phyloP scores from a whole-genome alignment of 2,888 invertebrate genomes.

The Gari tellinella region DNA sequence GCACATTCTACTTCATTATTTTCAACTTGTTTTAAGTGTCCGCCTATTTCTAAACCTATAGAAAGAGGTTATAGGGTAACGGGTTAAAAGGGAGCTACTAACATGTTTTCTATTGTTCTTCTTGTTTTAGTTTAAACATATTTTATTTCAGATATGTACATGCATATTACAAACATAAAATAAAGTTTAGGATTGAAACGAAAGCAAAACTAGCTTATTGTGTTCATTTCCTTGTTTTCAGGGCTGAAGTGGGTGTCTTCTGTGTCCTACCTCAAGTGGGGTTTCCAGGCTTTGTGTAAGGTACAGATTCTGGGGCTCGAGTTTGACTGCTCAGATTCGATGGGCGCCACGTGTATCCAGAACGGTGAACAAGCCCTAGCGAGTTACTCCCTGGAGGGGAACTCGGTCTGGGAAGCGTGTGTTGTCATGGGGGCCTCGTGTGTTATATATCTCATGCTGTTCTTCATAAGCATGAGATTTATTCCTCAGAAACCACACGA shows the following conservation, averaged over 20 bases:
- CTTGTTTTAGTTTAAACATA: too few species aligned
- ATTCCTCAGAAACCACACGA: constrained; percentile 78
- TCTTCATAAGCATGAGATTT: constrained; percentile 69
- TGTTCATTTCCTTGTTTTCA: constrained; percentile 46
- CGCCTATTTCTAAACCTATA: too few species aligned
- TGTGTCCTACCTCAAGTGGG: constrained; percentile 78
- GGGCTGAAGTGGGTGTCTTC: constrained; percentile 76
- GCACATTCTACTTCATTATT: too few species aligned
- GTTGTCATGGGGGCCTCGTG: constrained; percentile 65
- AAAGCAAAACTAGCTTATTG: too few species aligned
- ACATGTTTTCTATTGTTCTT: too few species aligned
- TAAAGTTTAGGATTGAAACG: too few species aligned
- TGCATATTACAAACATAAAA: too few species aligned
- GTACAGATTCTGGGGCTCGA: constrained; percentile 67
- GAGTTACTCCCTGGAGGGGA: constrained; percentile 69
- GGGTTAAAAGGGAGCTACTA: too few species aligned
- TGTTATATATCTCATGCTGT: constrained; percentile 66
- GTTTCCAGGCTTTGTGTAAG: constrained; percentile 75
- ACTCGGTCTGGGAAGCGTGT: constrained; percentile 64
- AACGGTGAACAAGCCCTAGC: constrained; percentile 71
- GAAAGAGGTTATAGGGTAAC: too few species aligned
- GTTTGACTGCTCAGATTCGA: constrained; percentile 66
- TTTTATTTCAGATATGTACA: too few species aligned
- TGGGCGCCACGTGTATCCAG: constrained; percentile 62
- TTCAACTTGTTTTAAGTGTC: too few species aligned